Conservation (phyloP, 1,140 invertebrate genomes). For the Microplitis demolitor region DNA sequence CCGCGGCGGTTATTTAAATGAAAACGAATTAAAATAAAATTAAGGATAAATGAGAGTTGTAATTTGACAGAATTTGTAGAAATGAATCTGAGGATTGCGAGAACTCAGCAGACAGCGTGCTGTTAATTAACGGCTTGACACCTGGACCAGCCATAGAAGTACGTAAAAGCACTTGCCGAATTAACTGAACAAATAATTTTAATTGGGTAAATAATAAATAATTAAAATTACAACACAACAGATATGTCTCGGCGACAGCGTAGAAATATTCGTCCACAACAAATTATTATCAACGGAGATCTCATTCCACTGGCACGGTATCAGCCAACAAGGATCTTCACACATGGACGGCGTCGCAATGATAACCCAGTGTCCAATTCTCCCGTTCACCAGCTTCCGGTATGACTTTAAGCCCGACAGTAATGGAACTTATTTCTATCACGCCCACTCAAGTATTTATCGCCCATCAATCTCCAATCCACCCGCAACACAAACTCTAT, state of each 20-base stretch:
- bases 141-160: conserved; percentile 84
- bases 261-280: conserved; percentile 71
- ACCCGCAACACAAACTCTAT: too few relatives aligned
- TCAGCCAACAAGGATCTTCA: conserved; percentile 42
- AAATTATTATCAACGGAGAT: conserved; percentile 37
- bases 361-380: conserved; percentile 68
- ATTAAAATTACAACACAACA: conserved; percentile 39
- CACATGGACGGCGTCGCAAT: conserved; percentile 69
- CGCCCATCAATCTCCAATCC: not conserved
- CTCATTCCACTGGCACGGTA: conserved; percentile 57
- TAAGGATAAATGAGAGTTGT: too few relatives aligned
- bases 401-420: conserved; percentile 62
- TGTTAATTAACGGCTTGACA: conserved; percentile 75
- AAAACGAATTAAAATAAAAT: too few relatives aligned
- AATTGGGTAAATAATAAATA: not conserved
- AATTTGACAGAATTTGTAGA: conserved; percentile 37
- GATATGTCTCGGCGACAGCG: conserved; percentile 76
- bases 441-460: conserved; percentile 64
- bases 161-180: not conserved
- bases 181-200: not conserved
- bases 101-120: not conserved
- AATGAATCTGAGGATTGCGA: conserved; percentile 21
- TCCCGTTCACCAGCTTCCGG: conserved; percentile 60
- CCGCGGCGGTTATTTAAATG: too few relatives aligned
- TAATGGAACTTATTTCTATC: conserved; percentile 66